Base-by-base conservation (phyloP, 1,140 invertebrate species). In the Platyura marginata region DNA sequence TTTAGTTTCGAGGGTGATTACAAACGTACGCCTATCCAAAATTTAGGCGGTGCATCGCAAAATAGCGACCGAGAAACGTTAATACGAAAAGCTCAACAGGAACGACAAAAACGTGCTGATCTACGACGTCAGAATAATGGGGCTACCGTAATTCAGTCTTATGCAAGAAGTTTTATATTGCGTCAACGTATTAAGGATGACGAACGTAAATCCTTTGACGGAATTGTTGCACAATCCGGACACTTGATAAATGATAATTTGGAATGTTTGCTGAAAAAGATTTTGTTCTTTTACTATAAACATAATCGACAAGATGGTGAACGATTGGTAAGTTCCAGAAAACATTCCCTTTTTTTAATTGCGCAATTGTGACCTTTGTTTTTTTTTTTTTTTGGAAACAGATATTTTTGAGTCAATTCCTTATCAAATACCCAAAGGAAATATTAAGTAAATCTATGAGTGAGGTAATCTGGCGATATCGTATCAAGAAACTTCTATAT, bases 1-100 rank as follows among this genome's bases (percentile, higher is more conserved):
- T 85, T 85, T 62, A 84, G 79, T 57, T 96, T 96, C 63, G 89
- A 96, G 57, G 92, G 92, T 38, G 81, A 94, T 56, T 89, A 85
- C 60, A 73, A 83, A 46, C 70, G 81, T 37, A 79, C 75, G 57
- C 92, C 92, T 1, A 73, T 87, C 47, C 89, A 94, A 66, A 91
- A 86, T 66, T 69, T 94, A 48, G 76, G 85, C 37, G 92, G 92
- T 34, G 81, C 83, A 4, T 65, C 68, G 19, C 59, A 77, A 60
- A 65, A 77, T 72, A 65, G 73, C 72, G 66, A 77, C 74, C 76
- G 80, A 51, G 77, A 85, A 50, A 71, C 76, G 44, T 65, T 94
- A 16, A 64, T 95, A 41, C 71, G 77, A 40, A 74, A 81, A 59
- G 80, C 81, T 23, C 83, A 89, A 49, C 67, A 75, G 51, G 86